Evolutionary conservation across 2,888 invertebrate genomes (phyloP).

Genomic region (Cryptocheilus praepositus): DNA sequence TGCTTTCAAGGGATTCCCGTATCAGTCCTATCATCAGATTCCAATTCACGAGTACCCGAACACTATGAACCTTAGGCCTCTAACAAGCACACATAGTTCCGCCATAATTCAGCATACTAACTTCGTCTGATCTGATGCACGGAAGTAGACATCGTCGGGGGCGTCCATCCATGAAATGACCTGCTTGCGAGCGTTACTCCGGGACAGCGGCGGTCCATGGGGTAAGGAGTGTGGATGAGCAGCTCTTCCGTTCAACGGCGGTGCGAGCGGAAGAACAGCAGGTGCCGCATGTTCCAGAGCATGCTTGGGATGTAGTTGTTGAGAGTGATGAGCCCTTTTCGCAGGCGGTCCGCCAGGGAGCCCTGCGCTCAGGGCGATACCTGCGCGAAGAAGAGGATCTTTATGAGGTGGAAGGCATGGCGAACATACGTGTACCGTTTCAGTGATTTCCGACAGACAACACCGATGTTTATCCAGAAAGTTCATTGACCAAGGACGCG

Average conservation of each 20-base stretch:
- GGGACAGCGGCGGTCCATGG: slow-evolving; percentile 82
- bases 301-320: slow-evolving; percentile 68
- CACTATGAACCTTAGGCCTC: no score
- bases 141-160: slow-evolving; percentile 97
- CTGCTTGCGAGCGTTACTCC: slow-evolving; percentile 87
- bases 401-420: slow-evolving; percentile 5
- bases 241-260: slow-evolving; percentile 70
- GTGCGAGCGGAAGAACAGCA: slow-evolving; percentile 65
- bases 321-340: slow-evolving; percentile 79
- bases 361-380: slow-evolving; percentile 69
- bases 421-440: slow-evolving; percentile 13
- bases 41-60: no score
- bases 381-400: slow-evolving; percentile 47
- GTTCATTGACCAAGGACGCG: background rate
- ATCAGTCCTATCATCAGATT: no score
- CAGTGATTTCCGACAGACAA: slow-evolving; percentile 1
- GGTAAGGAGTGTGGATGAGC: slow-evolving; percentile 68
- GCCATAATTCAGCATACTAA: no score
- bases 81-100: no score
- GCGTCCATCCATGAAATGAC: slow-evolving; percentile 99
- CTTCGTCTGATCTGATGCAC: slow-evolving; percentile 93
- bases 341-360: slow-evolving; percentile 79
- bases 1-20: no score
- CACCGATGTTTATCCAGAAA: slow-evolving; percentile 2
- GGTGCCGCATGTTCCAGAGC: slow-evolving; percentile 64